Conservation (phyloP, 2,888 invertebrate genomes). For the Diaprepes abbreviatus region DNA sequence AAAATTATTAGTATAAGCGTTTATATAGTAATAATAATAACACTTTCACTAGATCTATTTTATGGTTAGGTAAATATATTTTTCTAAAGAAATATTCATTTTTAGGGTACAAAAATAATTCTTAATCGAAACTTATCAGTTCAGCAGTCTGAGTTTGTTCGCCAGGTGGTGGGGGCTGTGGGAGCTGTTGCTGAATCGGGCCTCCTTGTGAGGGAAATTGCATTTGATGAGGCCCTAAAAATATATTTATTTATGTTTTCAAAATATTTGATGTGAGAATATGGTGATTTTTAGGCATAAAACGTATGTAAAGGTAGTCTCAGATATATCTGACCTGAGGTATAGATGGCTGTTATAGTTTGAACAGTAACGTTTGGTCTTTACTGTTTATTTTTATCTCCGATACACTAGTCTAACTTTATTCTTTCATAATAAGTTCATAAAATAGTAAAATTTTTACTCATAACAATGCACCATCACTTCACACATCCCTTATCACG, state of each 20-base stretch:
- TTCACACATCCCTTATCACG: no score
- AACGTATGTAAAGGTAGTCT: not conserved
- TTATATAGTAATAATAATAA: not conserved
- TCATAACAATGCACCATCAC: no score
- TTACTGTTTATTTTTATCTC: no score
- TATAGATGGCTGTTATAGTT: no score
- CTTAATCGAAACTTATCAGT: slow-evolving; percentile 85
- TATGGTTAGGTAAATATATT: not conserved
- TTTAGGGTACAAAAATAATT: not conserved
- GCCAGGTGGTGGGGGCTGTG: slow-evolving; percentile 59
- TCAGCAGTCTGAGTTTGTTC: slow-evolving; percentile 78
- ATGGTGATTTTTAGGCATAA: no score
- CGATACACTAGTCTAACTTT: no score
- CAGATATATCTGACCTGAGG: not conserved
- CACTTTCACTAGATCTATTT: not conserved
- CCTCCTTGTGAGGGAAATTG: slow-evolving; percentile 55
- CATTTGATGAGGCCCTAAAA: slow-evolving; percentile 51
- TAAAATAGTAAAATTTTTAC: no score
- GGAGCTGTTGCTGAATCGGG: slow-evolving; percentile 45
- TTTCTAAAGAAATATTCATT: no score
- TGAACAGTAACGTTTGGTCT: no score
- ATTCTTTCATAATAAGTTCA: no score
- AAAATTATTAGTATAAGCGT: not conserved
- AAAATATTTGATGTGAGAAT: not conserved
- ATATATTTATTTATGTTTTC: not conserved